Evolutionary conservation across 2,113 vertebrate species (phyloP).

Genomic region (Otis tarda): DNA sequence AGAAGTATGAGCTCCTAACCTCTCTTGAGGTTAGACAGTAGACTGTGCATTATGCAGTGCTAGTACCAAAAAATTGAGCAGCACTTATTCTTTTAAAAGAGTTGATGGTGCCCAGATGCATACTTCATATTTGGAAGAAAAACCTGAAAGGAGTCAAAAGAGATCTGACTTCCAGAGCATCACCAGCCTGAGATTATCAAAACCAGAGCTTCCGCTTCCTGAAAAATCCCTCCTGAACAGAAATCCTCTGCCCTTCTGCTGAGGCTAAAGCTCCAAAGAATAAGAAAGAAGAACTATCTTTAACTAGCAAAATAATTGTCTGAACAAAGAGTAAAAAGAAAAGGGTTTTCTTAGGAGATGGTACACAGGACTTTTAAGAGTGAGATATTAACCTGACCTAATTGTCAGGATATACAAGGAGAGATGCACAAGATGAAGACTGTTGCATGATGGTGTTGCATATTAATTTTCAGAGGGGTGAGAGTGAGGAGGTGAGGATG

Average conservation of each 20-base stretch:
- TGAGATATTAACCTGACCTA: not conserved
- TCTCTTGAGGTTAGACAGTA: not conserved
- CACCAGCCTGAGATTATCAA: not conserved
- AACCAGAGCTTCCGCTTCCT: not conserved
- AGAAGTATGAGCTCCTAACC: not conserved
- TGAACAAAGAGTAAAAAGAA: not conserved
- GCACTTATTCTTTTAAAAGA: not conserved
- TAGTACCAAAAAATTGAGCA: not conserved
- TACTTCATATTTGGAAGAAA: not conserved
- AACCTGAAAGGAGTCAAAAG: not conserved
- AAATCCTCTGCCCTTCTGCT: not conserved
- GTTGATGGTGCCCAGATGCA: not conserved
- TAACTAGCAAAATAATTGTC: not conserved
- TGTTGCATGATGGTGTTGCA: not conserved
- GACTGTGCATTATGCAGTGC: not conserved
- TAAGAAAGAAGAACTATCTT: not conserved
- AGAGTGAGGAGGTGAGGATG: not conserved
- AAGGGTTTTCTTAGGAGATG: not conserved
- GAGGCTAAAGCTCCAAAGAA: not conserved
- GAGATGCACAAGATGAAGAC: not conserved
- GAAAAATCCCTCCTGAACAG: not conserved
- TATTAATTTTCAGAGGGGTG: not conserved
- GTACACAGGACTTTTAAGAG: not conserved
- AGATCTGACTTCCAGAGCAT: not conserved
- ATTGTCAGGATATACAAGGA: not conserved